A percentile compares a stretch with the other conserved stretches of the same genome.
Evolutionary conservation across 2,797 vertebrate genomes (phyloP).

Genomic region (Mustela erminea): DNA sequence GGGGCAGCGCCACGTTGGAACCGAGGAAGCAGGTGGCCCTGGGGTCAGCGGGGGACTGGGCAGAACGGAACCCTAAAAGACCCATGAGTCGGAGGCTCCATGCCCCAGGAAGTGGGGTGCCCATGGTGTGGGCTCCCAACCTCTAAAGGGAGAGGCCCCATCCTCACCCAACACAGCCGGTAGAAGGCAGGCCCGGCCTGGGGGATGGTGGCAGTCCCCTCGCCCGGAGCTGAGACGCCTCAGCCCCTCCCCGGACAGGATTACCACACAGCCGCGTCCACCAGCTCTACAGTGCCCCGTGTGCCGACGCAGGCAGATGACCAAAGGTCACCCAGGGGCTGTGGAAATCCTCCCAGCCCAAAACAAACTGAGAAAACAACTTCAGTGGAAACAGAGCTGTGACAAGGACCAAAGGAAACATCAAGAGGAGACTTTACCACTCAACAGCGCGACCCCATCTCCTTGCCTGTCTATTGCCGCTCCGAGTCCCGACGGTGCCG

Average conservation of each 20-base stretch:
- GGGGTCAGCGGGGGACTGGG: fast-evolving
- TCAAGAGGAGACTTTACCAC: too few species aligned
- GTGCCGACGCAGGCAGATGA: fast-evolving
- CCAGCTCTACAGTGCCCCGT: neutral
- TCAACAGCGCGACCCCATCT: fast-evolving
- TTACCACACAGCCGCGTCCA: fast-evolving
- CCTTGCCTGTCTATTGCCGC: fast-evolving
- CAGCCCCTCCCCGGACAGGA: neutral
- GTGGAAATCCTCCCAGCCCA: neutral
- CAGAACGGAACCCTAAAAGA: too few species aligned
- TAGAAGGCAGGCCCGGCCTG: fast-evolving
- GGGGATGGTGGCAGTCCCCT: neutral
- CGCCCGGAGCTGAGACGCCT: fast-evolving
- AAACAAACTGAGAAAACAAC: neutral
- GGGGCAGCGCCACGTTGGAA: fast-evolving
- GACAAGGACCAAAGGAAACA: too few species aligned
- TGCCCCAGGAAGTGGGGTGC: neutral
- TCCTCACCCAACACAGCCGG: neutral
- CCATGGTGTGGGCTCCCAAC: fast-evolving
- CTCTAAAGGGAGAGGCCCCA: neutral
- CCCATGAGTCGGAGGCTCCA: fast-evolving
- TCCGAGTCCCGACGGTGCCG: fast-evolving
- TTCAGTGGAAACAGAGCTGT: fast-evolving
- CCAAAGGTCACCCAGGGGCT: fast-evolving
- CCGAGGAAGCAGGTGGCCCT: fast-evolving